phyloP scores from a whole-genome alignment of 2,113 vertebrate genomes.

The Larimichthys crocea region DNA sequence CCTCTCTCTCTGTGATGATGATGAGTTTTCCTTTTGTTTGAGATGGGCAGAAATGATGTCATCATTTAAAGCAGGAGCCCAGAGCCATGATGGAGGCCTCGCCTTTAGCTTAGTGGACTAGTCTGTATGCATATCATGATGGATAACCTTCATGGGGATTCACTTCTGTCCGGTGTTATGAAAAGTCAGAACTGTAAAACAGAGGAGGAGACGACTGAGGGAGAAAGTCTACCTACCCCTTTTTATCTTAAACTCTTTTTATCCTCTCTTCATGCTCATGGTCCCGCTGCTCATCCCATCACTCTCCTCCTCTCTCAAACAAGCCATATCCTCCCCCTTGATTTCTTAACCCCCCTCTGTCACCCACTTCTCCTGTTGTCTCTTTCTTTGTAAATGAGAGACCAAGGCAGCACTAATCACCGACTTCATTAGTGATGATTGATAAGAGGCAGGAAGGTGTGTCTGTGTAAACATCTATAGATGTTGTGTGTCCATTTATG shows the following conservation, averaged over 20 bases:
- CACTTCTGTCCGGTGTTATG: slow-evolving; percentile 23
- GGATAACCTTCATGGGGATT: slow-evolving; percentile 53
- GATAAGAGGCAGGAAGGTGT: slow-evolving; percentile 66
- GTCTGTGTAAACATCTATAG: slow-evolving; percentile 21
- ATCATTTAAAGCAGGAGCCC: slow-evolving; percentile 66
- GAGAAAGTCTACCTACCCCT: slow-evolving; percentile 32
- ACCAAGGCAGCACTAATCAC: slow-evolving; percentile 60
- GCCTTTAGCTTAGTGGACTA: slow-evolving; percentile 36
- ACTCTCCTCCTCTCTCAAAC: slow-evolving; percentile 41
- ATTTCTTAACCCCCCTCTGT: slow-evolving; percentile 19
- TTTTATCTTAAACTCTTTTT: slow-evolving; percentile 27
- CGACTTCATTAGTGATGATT: slow-evolving; percentile 77
- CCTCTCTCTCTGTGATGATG: slow-evolving; percentile 35
- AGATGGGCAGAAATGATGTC: slow-evolving; percentile 76
- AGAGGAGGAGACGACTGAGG: slow-evolving; percentile 11
- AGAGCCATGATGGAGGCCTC: slow-evolving; percentile 42
- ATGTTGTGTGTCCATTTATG: slow-evolving; percentile 23
- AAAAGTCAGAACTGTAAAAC: slow-evolving; percentile 39
- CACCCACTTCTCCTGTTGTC: background rate
- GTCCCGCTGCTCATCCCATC: slow-evolving; percentile 31
- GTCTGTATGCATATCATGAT: slow-evolving; percentile 54
- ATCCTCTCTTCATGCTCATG: background rate
- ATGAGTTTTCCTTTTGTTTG: slow-evolving; percentile 81
- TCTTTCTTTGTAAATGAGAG: slow-evolving; percentile 60
- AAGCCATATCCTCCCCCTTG: slow-evolving; percentile 45